Base-by-base conservation (phyloP, 2,888 invertebrate genomes). In the Poecilobothrus nobilitatus region DNA sequence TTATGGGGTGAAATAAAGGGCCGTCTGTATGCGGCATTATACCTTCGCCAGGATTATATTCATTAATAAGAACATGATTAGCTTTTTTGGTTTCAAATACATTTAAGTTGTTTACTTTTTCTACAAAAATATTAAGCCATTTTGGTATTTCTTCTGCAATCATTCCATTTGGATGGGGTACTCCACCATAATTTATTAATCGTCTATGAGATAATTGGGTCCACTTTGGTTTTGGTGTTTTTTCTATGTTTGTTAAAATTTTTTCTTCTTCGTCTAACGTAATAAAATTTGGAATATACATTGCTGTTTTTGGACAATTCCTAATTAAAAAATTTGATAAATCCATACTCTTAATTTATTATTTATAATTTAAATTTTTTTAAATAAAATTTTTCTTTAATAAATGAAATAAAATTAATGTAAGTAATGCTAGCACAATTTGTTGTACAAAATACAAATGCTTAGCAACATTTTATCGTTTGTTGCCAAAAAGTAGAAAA, bases 11-110 rank as follows among this genome's bases (percentile, higher is more conserved):
- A 80, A 97, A 99, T 20, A 98, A 83, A 0, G 95, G 92, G 0
- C 99, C 99, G 83, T 99, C 99, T 33, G 92, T 88, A 83, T 99
- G 98, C 2, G 97, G 92, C 92, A 98, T 92, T 71, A 98, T 97
- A 18, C 98, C 98, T 83, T 98, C 96, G 0, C 94, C 94, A 0
- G 95, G 85, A 71, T 87, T 80, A 83, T 98, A 98, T 81, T 98
- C 97, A 84, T 98, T 98, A 0, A 98, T 89, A 53, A 98, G 83
- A 1, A 97, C 90, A 84, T 98, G 98, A 81, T 98, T 98, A 0
- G 97, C 91, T 70, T 84, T 85, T 72, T 87, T 87, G 3, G 86
- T 86, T 65, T 86, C 87, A 84, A 95, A 82, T 33, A 82, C 75
- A 9, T 80, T 76, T 73, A 94, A 81, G 12, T 82, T 79, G 73